Evolutionary conservation across 2,888 invertebrate genomes (phyloP).

Genomic region (Meandrusa payeni): DNA sequence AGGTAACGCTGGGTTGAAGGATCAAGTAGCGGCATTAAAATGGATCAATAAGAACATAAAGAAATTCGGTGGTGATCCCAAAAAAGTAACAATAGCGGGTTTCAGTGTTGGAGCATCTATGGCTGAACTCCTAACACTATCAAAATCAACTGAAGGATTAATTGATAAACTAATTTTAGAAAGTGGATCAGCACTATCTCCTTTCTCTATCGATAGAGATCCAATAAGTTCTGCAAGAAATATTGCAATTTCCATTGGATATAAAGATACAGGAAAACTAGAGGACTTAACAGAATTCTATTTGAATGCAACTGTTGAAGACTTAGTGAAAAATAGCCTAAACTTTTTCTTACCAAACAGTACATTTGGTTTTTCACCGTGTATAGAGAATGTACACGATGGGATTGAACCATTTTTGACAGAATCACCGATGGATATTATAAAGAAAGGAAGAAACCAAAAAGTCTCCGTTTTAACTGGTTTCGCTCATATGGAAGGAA

Average conservation of each 20-base stretch:
- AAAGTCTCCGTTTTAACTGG: slow-evolving; percentile 57
- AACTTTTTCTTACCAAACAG: slow-evolving; percentile 63
- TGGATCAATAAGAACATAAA: slow-evolving; percentile 88
- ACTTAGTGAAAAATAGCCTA: slow-evolving; percentile 49
- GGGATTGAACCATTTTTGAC: slow-evolving; percentile 56
- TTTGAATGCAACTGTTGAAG: slow-evolving; percentile 43
- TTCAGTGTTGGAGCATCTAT: slow-evolving; percentile 88
- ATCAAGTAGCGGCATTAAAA: slow-evolving; percentile 89
- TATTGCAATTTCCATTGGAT: slow-evolving; percentile 60
- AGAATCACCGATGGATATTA: slow-evolving; percentile 57
- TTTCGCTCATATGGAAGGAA: slow-evolving; percentile 68
- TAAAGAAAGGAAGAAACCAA: slow-evolving; percentile 48
- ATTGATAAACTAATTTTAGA: slow-evolving; percentile 63
- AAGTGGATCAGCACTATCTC: slow-evolving; percentile 64
- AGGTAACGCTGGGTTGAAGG: slow-evolving; percentile 93
- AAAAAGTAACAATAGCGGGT: slow-evolving; percentile 89
- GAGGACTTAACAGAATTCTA: slow-evolving; percentile 64
- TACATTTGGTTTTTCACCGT: slow-evolving; percentile 69
- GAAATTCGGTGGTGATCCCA: slow-evolving; percentile 90
- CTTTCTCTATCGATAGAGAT: slow-evolving; percentile 61
- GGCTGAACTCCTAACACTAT: slow-evolving; percentile 59
- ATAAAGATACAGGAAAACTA: slow-evolving; percentile 53
- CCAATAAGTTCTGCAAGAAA: slow-evolving; percentile 63
- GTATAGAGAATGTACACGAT: slow-evolving; percentile 53
- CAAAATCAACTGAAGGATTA: slow-evolving; percentile 54